A percentile compares a stretch with the other conserved stretches of the same genome.
Conservation (phyloP, 2,113 vertebrate species). For the Anhinga anhinga region DNA sequence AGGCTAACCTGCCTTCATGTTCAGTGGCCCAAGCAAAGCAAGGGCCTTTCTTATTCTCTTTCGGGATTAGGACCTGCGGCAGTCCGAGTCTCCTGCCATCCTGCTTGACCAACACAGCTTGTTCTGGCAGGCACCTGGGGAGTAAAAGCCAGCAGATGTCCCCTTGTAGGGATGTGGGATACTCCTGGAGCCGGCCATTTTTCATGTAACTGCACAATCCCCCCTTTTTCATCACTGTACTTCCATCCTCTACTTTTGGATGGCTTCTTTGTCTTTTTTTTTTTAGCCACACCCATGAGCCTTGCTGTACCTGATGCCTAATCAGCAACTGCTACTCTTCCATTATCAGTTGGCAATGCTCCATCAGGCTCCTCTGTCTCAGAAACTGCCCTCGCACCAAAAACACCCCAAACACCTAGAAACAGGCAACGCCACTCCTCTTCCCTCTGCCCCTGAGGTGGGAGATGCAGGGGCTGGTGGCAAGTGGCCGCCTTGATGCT, state of each 20-base stretch:
- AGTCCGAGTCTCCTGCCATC: background rate
- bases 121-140: background rate
- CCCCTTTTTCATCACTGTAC: background rate
- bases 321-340: background rate
- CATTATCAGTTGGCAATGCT: constrained; percentile 4
- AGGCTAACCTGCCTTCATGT: background rate
- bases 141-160: background rate
- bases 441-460: background rate
- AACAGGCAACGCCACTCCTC: background rate
- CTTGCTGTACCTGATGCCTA: background rate
- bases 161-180: background rate
- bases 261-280: background rate
- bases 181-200: background rate
- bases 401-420: background rate
- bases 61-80: background rate
- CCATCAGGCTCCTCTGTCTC: background rate
- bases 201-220: background rate
- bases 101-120: background rate
- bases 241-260: background rate
- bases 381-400: background rate
- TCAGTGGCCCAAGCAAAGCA: background rate
- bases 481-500: background rate
- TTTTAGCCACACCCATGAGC: background rate
- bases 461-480: background rate
- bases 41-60: background rate